Base-by-base conservation (phyloP, 2,888 invertebrate species). In the Sabellastarte sp. region DNA sequence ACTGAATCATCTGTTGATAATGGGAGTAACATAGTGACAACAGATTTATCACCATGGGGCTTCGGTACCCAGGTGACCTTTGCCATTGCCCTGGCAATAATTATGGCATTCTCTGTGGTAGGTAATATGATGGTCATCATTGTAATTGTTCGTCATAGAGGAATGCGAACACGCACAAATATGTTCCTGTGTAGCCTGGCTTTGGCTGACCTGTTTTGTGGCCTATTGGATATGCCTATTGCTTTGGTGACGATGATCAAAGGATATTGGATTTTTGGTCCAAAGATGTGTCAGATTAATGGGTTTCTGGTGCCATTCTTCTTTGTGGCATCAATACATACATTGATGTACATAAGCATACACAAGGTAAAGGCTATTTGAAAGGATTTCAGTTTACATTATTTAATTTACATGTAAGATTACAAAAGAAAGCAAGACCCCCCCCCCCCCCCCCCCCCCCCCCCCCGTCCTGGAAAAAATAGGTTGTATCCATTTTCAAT, bases 91-190 rank as follows among this genome's bases (percentile, higher is more conserved):
- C 30, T 67, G 26, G 26, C 24, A 20, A 63, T 83, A 29, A 77
- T 84, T 30, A 84, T 84, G 73, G 61, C 82, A 2, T 71, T 80
- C 50, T 77, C 83, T 1, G 68, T 85, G 4, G 71, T 80, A 33
- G 85, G 85, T 28, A 85, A 85, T 70, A 64, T 80, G 3, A 78
- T 85, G 80, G 85, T 85, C 20, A 80, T 85, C 24, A 65, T 80
- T 4, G 85, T 85, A 26, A 81, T 85, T 15, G 69, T 76, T 20
- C 72, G 81, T 2, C 84, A 84, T 73, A 73, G 80, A 32, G 83
- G 83, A 4, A 85, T 85, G 85, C 76, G 83, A 56, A 85, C 85
- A 1, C 73, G 85, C 26, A 85, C 85, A 29, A 85, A 86, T 70
- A 77, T 85, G 73, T 84, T 85, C 66, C 77, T 86, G 50, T 82